Evolutionary conservation across 2,888 invertebrate genomes (phyloP).

Genomic region (Drosophila recens): DNA sequence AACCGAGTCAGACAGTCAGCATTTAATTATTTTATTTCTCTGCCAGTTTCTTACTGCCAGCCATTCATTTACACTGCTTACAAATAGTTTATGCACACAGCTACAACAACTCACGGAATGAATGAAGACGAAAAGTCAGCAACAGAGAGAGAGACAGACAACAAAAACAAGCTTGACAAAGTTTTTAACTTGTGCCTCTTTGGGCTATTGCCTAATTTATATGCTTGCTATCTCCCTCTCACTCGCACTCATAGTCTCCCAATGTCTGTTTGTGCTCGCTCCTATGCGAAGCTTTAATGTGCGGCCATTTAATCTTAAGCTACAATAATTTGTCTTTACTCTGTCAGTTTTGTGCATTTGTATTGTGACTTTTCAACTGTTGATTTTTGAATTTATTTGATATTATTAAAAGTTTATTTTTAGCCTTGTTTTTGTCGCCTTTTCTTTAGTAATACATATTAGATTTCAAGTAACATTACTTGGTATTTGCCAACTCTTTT

Average conservation of each 20-base stretch:
- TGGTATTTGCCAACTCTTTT: constrained; percentile 7
- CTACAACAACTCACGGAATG: constrained; percentile 23
- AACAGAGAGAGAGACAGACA: constrained; percentile 25
- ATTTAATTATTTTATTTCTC: constrained; percentile 61
- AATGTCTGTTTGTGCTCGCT: neutral
- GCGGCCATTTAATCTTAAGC: constrained; percentile 71
- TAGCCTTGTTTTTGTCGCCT: neutral
- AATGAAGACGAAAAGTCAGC: constrained; percentile 47
- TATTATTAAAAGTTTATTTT: neutral
- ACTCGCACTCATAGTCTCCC: neutral
- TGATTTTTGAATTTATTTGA: constrained; percentile 20
- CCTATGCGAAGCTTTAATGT: constrained; percentile 68
- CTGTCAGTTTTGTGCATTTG: constrained; percentile 20
- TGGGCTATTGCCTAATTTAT: constrained; percentile 46
- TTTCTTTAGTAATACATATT: neutral
- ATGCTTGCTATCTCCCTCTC: constrained; percentile 24
- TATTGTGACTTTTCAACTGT: constrained; percentile 27
- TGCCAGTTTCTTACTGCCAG: constrained; percentile 12
- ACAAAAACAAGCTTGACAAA: constrained; percentile 45
- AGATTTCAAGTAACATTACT: neutral
- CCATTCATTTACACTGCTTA: constrained; percentile 31
- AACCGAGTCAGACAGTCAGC: constrained; percentile 28
- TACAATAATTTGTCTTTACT: constrained; percentile 60
- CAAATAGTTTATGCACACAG: constrained; percentile 57
- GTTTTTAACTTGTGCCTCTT: constrained; percentile 29